Conservation (phyloP, 1,140 invertebrate species). For the Caerostris extrusa region DNA sequence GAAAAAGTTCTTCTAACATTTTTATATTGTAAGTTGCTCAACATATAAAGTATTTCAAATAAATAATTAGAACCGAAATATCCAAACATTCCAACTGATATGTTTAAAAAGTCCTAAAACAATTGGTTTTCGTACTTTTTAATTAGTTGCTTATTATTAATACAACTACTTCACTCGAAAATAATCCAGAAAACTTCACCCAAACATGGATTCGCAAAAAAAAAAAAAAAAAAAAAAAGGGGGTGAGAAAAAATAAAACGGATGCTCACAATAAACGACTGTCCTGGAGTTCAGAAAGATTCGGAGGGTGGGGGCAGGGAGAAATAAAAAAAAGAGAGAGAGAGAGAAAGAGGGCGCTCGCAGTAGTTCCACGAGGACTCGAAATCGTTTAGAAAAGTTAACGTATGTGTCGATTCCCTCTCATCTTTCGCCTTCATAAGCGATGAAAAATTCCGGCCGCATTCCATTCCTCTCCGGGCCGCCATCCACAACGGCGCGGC, state of each 20-base stretch:
- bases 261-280: not conserved
- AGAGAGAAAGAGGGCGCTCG: not conserved
- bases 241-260: not conserved
- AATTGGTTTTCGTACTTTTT: too few relatives aligned
- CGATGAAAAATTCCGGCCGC: slow-evolving; percentile 59
- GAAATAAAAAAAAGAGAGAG: not conserved
- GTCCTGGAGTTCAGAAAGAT: not conserved
- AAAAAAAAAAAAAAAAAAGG: not conserved
- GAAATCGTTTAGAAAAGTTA: slow-evolving; percentile 73
- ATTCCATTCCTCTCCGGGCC: slow-evolving; percentile 66
- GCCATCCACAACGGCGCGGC: not conserved
- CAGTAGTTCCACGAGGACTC: not conserved
- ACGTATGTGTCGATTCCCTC: slow-evolving; percentile 65
- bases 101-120: too few relatives aligned
- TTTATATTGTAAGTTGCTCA: too few relatives aligned
- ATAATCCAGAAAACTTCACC: too few relatives aligned
- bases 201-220: too few relatives aligned
- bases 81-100: too few relatives aligned
- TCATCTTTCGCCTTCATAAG: slow-evolving; percentile 75
- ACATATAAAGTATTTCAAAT: too few relatives aligned
- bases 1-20: too few relatives aligned
- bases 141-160: too few relatives aligned
- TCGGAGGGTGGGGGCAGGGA: too few relatives aligned
- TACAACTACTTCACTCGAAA: too few relatives aligned
- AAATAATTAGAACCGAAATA: too few relatives aligned